Percentiles rank a stretch among this genome's conserved stretches.
phyloP scores from a whole-genome alignment of 2,888 invertebrate species.

The Tuberolachnus salignus region DNA sequence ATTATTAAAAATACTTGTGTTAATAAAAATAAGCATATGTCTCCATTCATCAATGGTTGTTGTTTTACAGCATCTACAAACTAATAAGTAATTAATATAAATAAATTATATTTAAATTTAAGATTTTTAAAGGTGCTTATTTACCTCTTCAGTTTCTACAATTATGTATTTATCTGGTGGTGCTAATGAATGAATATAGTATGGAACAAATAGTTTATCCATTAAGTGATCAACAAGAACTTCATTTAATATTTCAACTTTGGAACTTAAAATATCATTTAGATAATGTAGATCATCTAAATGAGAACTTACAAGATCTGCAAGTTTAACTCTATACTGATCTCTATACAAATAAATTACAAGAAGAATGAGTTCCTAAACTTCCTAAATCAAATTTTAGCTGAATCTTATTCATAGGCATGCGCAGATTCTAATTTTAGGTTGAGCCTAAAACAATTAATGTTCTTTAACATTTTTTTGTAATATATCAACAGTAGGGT shows the following conservation, averaged over 20 bases:
- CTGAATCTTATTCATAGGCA: no score
- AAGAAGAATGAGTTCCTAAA: neutral
- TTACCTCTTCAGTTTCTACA: slow-evolving; percentile 52
- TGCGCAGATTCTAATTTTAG: no score
- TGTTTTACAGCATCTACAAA: slow-evolving; percentile 61
- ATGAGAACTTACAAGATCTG: slow-evolving; percentile 95
- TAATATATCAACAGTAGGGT: no score
- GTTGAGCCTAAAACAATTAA: no score
- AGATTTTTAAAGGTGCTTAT: neutral
- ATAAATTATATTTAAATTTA: neutral
- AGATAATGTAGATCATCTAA: slow-evolving; percentile 96
- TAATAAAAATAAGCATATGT: slow-evolving; percentile 87
- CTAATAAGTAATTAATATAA: slow-evolving; percentile 11
- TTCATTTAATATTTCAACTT: slow-evolving; percentile 90
- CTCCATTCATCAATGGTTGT: slow-evolving; percentile 82
- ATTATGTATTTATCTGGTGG: slow-evolving; percentile 59
- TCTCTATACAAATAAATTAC: slow-evolving; percentile 23
- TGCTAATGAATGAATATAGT: slow-evolving; percentile 90
- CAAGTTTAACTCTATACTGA: slow-evolving; percentile 64
- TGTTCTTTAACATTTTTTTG: no score
- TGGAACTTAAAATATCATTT: slow-evolving; percentile 92
- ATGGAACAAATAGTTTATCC: slow-evolving; percentile 88
- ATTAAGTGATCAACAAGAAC: slow-evolving; percentile 92
- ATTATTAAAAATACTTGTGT: slow-evolving; percentile 96
- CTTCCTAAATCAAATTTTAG: no score